Base-by-base conservation (phyloP, 2,113 vertebrate species). In the Gavia stellata region DNA sequence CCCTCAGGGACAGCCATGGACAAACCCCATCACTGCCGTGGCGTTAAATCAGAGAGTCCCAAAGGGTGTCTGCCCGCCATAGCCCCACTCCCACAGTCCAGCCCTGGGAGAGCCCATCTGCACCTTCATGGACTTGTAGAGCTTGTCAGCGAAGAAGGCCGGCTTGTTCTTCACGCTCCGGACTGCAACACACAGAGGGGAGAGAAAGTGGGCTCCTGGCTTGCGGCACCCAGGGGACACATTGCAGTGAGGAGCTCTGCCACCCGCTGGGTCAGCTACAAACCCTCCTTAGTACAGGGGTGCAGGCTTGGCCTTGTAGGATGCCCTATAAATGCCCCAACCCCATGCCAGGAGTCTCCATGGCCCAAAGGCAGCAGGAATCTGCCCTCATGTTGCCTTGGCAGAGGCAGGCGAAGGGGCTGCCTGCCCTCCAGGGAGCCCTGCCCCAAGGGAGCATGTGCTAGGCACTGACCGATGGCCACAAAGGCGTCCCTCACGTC, bases 51-150 rank as follows among this genome's bases (percentile, higher is more conserved):
- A 50, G 17, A 21, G 42, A 49, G 3, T 74, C 55, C 81, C 55
- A 78, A 66, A 71, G 33, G 18, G 45, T 29, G 24, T 28, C 42
- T 52, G 29, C 20, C 83, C 72, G 56, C 40, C 55, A 17, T 6
- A 56, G 25, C 31, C 21, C 33, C 44, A 47, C 34, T 65, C 66
- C 67, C 29, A 0, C 5, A 89, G 61, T 58, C 61, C 55, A n/a
- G 53, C 42, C 70, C 58, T 29, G 33, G 28, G 34, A 45, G 10
- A 50, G 8, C 61, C 42, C 8, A 0, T 38, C 45, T 77, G 61
- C 98, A 99, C 99, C 99, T 99, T 99, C 99, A 99, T 99, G 95
- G 99, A 99, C 97, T 99, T 99, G 98, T 99, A 99, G 83, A 99
- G 98, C 45, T 99, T 99, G 96, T 99, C 99, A 20, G 99, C 99